phyloP scores from a whole-genome alignment of 2,113 vertebrate genomes.

The Noturus placidus region DNA sequence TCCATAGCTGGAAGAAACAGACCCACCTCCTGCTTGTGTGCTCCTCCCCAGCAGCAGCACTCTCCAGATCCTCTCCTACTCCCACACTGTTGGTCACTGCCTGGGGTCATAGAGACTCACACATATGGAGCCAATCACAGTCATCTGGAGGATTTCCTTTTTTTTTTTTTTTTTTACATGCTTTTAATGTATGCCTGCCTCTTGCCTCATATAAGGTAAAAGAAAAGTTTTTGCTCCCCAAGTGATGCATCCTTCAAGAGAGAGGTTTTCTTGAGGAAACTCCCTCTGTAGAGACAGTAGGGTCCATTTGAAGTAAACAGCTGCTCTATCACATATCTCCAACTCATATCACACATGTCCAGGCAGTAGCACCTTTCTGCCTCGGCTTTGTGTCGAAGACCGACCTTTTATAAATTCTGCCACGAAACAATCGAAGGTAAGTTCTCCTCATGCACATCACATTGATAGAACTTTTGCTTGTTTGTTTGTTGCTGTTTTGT shows the following conservation, averaged over 20 bases:
- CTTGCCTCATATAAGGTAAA: constrained; percentile 93
- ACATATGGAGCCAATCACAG: constrained; percentile 75
- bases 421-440: constrained; percentile 40
- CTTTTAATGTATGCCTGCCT: constrained; percentile 72
- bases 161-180: constrained; percentile 67
- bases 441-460: constrained; percentile 13
- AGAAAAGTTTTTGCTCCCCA: constrained; percentile 68
- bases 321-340: constrained; percentile 6
- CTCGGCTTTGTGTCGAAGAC: neutral
- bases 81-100: constrained; percentile 69
- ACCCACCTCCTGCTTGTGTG: constrained; percentile 50
- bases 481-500: no score
- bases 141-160: constrained; percentile 70
- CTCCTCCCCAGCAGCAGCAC: constrained; percentile 29
- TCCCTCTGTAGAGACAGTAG: constrained; percentile 40
- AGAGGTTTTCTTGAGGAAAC: constrained; percentile 53
- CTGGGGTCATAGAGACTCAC: constrained; percentile 67
- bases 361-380: neutral
- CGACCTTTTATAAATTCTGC: neutral
- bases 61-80: constrained; percentile 42
- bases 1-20: constrained; percentile 82
- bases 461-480: neutral
- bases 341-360: neutral
- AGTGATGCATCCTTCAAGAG: constrained; percentile 68
- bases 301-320: constrained; percentile 46